These are phyloP conservation scores for Charaxes varanes DNA, from an alignment of 1,140 invertebrate genomes.

Conservation along the genomic window DNA sequence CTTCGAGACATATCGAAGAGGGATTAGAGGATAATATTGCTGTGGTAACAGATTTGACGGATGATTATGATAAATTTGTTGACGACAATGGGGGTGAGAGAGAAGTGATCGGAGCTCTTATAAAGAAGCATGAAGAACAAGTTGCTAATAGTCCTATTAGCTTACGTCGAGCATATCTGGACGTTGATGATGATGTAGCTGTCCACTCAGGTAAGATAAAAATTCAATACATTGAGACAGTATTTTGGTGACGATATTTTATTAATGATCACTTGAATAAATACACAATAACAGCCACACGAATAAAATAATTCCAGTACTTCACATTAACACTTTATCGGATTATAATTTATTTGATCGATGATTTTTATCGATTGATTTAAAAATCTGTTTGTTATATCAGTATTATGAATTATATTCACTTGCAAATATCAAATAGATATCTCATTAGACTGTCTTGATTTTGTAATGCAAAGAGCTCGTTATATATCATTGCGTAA, in stretches of 20 bases:
- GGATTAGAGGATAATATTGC: conserved; percentile 49
- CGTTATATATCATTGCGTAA: conserved; percentile 10
- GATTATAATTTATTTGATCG: too few relatives aligned
- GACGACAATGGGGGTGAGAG: conserved; percentile 55
- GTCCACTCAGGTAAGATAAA: conserved; percentile 78
- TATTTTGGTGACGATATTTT: too few relatives aligned
- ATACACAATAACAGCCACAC: too few relatives aligned
- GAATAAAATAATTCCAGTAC: too few relatives aligned
- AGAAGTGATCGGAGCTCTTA: conserved; percentile 60
- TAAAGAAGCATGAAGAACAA: conserved; percentile 62
- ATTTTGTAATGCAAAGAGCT: conserved; percentile 14
- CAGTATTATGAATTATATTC: too few relatives aligned
- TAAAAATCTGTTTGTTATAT: too few relatives aligned
- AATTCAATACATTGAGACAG: too few relatives aligned
- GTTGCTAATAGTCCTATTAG: conserved; percentile 65
- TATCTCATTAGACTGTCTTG: conserved; percentile 4
- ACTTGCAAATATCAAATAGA: too few relatives aligned
- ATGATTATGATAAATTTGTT: conserved; percentile 62
- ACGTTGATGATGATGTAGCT: conserved; percentile 76
- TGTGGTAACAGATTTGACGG: conserved; percentile 52
- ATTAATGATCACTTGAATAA: too few relatives aligned
- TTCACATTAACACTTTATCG: too few relatives aligned
- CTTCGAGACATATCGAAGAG: conserved; percentile 56
- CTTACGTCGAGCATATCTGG: conserved; percentile 70
- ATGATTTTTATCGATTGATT: too few relatives aligned